Evolutionary conservation across 30 jellyfish, hydroid and myxozoan species (phyloP).

Genomic region (Sanderia malayensis): DNA sequence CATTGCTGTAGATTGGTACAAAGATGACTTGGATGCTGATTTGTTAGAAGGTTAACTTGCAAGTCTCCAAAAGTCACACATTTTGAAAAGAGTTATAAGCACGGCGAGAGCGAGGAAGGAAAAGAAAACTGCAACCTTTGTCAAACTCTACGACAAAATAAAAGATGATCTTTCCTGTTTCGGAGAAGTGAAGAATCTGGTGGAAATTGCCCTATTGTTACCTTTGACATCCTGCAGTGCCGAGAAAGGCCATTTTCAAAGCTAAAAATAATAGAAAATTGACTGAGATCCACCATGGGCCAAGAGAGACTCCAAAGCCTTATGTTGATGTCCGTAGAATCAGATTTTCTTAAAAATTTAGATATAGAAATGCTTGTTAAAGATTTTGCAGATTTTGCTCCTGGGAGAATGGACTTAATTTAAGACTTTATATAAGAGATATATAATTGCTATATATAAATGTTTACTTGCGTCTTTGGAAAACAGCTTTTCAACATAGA

Average conservation of each 20-base stretch:
- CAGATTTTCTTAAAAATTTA: not conserved
- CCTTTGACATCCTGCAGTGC: constrained; percentile 15
- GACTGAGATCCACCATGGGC: not conserved
- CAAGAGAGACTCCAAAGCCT: constrained; percentile 2
- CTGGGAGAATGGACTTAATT: no score
- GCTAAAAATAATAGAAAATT: not conserved
- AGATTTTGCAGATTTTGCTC: not conserved
- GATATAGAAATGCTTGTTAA: not conserved
- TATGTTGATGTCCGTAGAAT: constrained; percentile 6
- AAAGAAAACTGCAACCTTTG: not conserved
- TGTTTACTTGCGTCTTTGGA: no score
- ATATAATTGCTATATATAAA: no score
- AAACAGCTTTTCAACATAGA: no score
- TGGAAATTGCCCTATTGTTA: constrained; percentile 5
- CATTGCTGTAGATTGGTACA: constrained; percentile 2
- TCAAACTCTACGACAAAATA: not conserved
- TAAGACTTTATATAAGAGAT: no score
- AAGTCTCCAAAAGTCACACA: not conserved
- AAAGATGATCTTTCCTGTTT: not conserved
- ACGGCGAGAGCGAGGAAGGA: not conserved
- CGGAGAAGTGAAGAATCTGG: constrained; percentile 5
- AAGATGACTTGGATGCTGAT: constrained; percentile 1
- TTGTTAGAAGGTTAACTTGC: not conserved
- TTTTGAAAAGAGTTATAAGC: not conserved
- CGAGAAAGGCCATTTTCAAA: constrained; percentile 3